Evolutionary conservation across 2,797 vertebrate species (phyloP).

Genomic region (Chloroceryle inda): DNA sequence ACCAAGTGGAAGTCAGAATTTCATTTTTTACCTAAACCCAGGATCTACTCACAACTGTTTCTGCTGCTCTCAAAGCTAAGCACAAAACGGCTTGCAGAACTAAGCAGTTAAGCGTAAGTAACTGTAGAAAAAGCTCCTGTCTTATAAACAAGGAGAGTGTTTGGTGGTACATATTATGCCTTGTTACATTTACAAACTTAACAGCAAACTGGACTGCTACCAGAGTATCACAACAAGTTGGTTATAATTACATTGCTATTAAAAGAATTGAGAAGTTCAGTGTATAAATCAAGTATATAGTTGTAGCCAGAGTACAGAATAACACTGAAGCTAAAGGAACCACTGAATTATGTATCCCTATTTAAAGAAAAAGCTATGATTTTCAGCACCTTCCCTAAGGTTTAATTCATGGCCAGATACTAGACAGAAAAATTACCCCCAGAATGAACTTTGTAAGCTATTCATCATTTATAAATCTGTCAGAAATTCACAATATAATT

Average conservation of each 20-base stretch:
- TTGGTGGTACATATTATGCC: not conserved
- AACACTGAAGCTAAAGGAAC: constrained; percentile 1
- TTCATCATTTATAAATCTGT: not conserved
- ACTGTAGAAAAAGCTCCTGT: not conserved
- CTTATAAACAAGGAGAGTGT: not conserved
- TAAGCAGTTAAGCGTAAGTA: not conserved
- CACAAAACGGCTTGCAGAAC: not conserved
- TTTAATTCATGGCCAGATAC: constrained; percentile 3
- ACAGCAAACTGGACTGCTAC: not conserved
- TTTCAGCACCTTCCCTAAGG: not conserved
- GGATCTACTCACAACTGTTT: not conserved
- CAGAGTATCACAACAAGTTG: not conserved
- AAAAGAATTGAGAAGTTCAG: not conserved
- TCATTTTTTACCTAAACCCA: not conserved
- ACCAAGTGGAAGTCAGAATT: not conserved
- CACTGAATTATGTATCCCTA: constrained; percentile 6
- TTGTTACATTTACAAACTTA: not conserved
- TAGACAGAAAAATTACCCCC: not conserved
- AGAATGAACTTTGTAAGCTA: not conserved
- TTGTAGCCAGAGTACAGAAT: not conserved
- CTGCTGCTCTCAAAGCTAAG: not conserved
- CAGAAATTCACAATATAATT: not conserved
- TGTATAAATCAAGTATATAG: not conserved
- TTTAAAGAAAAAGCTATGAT: constrained; percentile 10
- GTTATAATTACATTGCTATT: not conserved